These are phyloP conservation scores for Xyrichtys novacula DNA, from an alignment of 2,797 vertebrate genomes.

Conservation along the genomic window DNA sequence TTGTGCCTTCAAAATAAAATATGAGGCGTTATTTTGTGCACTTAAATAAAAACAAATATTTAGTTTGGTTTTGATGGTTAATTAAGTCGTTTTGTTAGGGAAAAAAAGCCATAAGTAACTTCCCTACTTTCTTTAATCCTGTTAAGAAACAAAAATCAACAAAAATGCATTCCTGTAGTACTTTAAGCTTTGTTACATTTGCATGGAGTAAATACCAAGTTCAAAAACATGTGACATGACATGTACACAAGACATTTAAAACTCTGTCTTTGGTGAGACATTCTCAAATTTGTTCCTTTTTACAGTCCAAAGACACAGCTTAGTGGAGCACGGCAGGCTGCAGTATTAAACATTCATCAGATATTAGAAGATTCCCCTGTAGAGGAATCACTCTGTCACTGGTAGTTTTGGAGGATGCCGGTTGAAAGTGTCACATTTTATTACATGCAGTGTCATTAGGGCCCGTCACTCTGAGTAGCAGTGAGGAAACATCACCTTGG, in stretches of 20 bases:
- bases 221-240: not conserved
- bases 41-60: not conserved
- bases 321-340: slow-evolving; percentile 19
- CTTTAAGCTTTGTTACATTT: no score
- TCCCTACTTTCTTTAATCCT: not conserved
- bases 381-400: slow-evolving; percentile 62
- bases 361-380: slow-evolving; percentile 6
- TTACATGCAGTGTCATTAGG: slow-evolving; percentile 35
- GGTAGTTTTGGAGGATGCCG: slow-evolving; percentile 47
- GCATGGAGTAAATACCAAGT: no score
- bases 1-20: slow-evolving; percentile 43
- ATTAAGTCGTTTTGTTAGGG: not conserved
- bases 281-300: not conserved
- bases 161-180: no score
- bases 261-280: not conserved
- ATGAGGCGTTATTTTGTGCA: not conserved
- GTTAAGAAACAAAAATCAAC: not conserved
- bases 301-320: slow-evolving; percentile 34
- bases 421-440: slow-evolving; percentile 59
- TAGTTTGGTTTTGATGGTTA: not conserved
- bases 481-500: slow-evolving; percentile 31
- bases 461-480: not conserved
- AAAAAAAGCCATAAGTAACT: no score
- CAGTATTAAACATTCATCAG: slow-evolving; percentile 34
- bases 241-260: not conserved